Percentiles rank a stretch among this genome's conserved stretches.
phyloP scores from a whole-genome alignment of 2,797 vertebrate genomes.

The Trachops cirrhosus region DNA sequence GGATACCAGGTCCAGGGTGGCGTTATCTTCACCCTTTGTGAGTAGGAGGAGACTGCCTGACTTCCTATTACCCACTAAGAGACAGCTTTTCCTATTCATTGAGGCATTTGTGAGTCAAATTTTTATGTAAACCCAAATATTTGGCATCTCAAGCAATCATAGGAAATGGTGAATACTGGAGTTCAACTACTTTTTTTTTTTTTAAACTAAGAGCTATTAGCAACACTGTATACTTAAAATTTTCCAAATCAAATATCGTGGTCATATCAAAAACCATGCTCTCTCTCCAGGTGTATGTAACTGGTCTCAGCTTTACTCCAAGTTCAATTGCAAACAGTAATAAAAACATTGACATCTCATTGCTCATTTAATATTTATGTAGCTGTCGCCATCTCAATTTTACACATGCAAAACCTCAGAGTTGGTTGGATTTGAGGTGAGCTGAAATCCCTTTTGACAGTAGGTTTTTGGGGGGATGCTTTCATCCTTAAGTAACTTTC shows the following conservation, averaged over 20 bases:
- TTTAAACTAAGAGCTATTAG: conserved; percentile 48
- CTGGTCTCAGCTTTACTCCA: conserved; percentile 22
- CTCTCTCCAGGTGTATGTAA: conserved; percentile 39
- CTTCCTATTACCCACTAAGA: background rate
- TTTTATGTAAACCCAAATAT: conserved; percentile 43
- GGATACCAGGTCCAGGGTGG: background rate
- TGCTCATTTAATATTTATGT: conserved; percentile 63
- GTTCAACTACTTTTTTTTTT: background rate
- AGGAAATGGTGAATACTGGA: conserved; percentile 27
- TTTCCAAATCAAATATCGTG: conserved; percentile 63
- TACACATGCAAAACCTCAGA: conserved; percentile 55
- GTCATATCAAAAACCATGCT: conserved; percentile 52
- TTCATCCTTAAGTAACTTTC: conserved; percentile 72
- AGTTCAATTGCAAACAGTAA: conserved; percentile 44
- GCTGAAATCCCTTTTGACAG: conserved; percentile 68
- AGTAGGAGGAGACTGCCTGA: background rate
- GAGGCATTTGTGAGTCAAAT: background rate
- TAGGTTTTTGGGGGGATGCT: conserved; percentile 56
- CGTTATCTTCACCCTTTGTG: background rate
- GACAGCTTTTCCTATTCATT: background rate
- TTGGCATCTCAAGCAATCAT: conserved; percentile 8
- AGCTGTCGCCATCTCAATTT: conserved; percentile 51
- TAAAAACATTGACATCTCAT: conserved; percentile 55
- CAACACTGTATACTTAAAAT: conserved; percentile 50
- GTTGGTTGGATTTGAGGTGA: conserved; percentile 61